Evolutionary conservation across 2,113 vertebrate species (phyloP).

Genomic region (Trichomycterus rosablanca): DNA sequence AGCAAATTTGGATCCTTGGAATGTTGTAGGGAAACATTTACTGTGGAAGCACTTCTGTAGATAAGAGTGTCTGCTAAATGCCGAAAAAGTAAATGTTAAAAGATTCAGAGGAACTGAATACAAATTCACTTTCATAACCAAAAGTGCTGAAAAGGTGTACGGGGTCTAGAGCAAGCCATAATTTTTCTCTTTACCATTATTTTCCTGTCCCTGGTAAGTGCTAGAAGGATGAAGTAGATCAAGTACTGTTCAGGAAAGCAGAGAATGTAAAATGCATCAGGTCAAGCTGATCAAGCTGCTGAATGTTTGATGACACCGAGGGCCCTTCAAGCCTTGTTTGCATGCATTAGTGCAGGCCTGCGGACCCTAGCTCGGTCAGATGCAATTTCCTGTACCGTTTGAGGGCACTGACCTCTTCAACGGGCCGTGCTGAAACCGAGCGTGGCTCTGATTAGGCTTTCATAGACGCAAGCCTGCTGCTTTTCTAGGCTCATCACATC

Average conservation of each 20-base stretch:
- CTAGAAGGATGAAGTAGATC: too few relatives aligned
- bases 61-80: too few relatives aligned
- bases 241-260: not conserved
- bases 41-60: too few relatives aligned
- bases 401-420: slow-evolving; percentile 22
- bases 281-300: slow-evolving; percentile 17
- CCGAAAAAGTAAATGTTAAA: too few relatives aligned
- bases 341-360: slow-evolving; percentile 12
- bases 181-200: too few relatives aligned
- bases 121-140: too few relatives aligned
- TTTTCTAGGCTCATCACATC: slow-evolving; percentile 15
- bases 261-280: not conserved
- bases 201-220: too few relatives aligned
- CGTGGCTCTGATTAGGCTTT: slow-evolving; percentile 28
- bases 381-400: slow-evolving; percentile 13
- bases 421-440: not conserved
- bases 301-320: slow-evolving; percentile 21
- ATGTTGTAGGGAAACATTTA: too few relatives aligned
- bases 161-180: too few relatives aligned
- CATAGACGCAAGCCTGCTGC: slow-evolving; percentile 20
- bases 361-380: not conserved
- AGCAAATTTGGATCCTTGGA: too few relatives aligned
- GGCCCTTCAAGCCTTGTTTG: slow-evolving; percentile 24
- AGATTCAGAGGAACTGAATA: too few relatives aligned
- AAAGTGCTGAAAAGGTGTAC: too few relatives aligned